A percentile compares a stretch with the other conserved stretches of the same genome.
phyloP scores from a whole-genome alignment of 1,140 invertebrate genomes.

The Bombus balteatus region DNA sequence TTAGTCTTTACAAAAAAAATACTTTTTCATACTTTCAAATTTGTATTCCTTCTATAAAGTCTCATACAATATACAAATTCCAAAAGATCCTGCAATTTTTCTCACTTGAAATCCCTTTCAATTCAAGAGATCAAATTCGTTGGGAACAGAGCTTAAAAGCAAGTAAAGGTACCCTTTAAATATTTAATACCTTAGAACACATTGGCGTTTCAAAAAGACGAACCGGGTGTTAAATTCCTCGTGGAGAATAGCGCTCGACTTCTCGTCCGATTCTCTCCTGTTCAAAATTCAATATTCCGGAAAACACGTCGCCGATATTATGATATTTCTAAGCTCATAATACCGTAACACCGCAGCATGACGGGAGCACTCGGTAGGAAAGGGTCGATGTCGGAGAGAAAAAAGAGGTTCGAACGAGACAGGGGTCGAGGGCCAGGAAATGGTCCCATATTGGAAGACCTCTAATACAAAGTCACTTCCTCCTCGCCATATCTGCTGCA shows the following conservation, averaged over 20 bases:
- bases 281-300: conserved; percentile 71
- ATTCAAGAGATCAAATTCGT: not conserved
- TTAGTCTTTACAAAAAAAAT: not conserved
- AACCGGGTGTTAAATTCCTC: not conserved
- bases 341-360: conserved; percentile 60
- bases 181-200: conserved; percentile 2
- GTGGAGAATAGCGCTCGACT: conserved; percentile 2
- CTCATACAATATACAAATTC: not conserved
- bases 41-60: no score
- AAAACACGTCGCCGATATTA: conserved; percentile 70
- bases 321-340: conserved; percentile 72
- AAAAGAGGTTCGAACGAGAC: not conserved
- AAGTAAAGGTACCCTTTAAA: not conserved
- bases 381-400: conserved; percentile 1
- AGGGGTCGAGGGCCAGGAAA: conserved; percentile 27
- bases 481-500: conserved; percentile 38
- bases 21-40: no score
- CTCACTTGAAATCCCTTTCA: not conserved
- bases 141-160: not conserved
- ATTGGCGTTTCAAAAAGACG: not conserved
- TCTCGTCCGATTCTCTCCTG: conserved; percentile 29
- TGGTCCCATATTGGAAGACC: conserved; percentile 69
- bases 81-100: not conserved
- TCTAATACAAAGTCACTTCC: conserved; percentile 64
- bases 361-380: conserved; percentile 15